Base-by-base conservation (phyloP, 2,113 vertebrate species). In the Dromas ardeola region DNA sequence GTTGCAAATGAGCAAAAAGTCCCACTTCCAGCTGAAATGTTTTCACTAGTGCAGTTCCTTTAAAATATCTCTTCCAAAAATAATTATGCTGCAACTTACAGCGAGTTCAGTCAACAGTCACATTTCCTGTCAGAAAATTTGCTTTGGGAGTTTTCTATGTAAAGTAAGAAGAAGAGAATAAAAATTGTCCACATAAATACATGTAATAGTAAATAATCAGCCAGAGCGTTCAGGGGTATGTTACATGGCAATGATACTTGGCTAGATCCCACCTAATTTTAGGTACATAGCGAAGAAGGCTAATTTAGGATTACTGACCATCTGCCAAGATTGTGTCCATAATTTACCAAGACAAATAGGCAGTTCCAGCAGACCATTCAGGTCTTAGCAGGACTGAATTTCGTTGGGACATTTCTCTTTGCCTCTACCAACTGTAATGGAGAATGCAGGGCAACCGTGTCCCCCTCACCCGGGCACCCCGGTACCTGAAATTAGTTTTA, bases 381-480 rank as follows among this genome's bases (percentile, higher is more conserved):
- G 23, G 30, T 72, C 18, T 86, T 56, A 72, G 27, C 11, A 43
- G 43, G 38, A 15, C 5, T 32, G 25, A 55, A 58, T 94, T 93
- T 65, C 53, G 76, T 81, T 52, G 38, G 5, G 29, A 83, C 4
- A 5, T 65, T 70, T 72, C 12, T 29, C 29, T 85, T 73, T 86
- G 38, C 45, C 21, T 58, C 49, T 43, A 6, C 47, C 21, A 86
- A 13, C 36, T 53, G 5, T 38, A 53, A 19, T 4, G 4, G 43
- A 52, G 45, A 47, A 20, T 30, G 15, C 10, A 22, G 58, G 22
- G 23, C 20, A 61, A 13, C 25, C 2, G 1, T 72, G 42, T 13
- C 14, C 8, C 6, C 10, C n/a, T 77, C n/a, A 17, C 4, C 38
- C 2, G 0, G 11, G 29, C 25, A 76, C 27, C 3, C 5, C 42